phyloP scores from a whole-genome alignment of 2,888 invertebrate genomes.

The Coelinius sp. region DNA sequence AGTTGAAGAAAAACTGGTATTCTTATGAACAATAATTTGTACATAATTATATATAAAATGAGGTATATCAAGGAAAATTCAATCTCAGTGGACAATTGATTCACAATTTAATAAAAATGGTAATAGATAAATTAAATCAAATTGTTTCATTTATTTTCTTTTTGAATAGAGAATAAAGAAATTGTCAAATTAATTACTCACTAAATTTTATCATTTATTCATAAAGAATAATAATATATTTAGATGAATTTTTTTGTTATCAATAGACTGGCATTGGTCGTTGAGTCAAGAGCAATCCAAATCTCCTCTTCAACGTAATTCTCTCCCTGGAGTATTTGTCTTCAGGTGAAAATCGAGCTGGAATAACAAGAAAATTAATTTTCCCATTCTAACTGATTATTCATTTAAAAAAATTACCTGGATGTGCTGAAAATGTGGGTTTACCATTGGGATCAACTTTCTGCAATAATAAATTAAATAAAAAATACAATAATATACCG shows the following conservation, averaged over 20 bases:
- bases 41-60: constrained; percentile 17
- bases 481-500: not conserved
- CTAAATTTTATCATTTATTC: not conserved
- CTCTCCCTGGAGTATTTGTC: constrained; percentile 93
- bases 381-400: not conserved
- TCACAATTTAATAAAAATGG: constrained; percentile 9
- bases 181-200: too few species aligned
- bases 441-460: constrained; percentile 83
- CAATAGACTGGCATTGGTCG: constrained; percentile 81
- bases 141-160: not conserved
- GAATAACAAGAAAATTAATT: constrained; percentile 58
- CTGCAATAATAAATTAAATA: constrained; percentile 73
- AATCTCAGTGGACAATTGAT: not conserved
- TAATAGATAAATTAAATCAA: not conserved
- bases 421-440: constrained; percentile 92
- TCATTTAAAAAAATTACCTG: constrained; percentile 72
- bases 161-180: not conserved
- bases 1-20: not conserved
- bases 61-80: not conserved
- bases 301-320: constrained; percentile 90
- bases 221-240: constrained; percentile 5
- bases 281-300: constrained; percentile 88
- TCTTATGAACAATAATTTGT: not conserved
- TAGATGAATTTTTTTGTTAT: constrained; percentile 50
- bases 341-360: constrained; percentile 95